Conservation (phyloP, 2,113 vertebrate genomes). For the Haemorhous mexicanus region DNA sequence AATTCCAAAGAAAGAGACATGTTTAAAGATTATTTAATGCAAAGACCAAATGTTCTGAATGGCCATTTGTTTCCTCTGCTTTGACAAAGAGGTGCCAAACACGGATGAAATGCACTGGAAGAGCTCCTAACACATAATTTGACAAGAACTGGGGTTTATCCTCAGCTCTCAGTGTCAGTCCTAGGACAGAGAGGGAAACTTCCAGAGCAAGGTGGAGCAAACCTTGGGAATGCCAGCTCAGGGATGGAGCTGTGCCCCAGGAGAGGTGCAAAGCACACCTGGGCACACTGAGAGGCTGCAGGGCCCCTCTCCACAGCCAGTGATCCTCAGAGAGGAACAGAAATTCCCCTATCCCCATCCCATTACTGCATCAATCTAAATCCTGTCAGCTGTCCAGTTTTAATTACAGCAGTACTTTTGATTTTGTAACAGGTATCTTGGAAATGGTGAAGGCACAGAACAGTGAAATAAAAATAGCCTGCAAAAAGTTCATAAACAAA, state of each 20-base stretch:
- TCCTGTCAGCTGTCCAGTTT: neutral
- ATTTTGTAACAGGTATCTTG: neutral
- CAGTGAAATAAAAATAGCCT: neutral
- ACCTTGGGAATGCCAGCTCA: neutral
- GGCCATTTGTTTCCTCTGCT: neutral
- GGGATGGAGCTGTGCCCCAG: neutral
- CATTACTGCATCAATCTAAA: neutral
- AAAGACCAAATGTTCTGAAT: neutral
- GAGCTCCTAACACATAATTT: neutral
- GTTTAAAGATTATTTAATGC: neutral
- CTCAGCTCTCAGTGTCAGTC: neutral
- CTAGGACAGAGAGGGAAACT: neutral
- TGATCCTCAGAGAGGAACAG: accelerated
- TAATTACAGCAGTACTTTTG: neutral
- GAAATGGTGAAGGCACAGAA: neutral
- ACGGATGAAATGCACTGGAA: neutral
- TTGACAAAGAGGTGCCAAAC: neutral
- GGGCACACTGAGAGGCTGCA: accelerated
- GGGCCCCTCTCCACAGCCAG: neutral
- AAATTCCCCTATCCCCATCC: neutral
- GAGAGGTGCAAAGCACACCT: neutral
- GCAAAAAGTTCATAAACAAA: neutral
- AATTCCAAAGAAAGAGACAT: neutral
- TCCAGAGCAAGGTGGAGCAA: neutral
- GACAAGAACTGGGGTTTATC: neutral